Conservation (phyloP, 2,113 vertebrate species). For the Urocynchramus pylzowi region DNA sequence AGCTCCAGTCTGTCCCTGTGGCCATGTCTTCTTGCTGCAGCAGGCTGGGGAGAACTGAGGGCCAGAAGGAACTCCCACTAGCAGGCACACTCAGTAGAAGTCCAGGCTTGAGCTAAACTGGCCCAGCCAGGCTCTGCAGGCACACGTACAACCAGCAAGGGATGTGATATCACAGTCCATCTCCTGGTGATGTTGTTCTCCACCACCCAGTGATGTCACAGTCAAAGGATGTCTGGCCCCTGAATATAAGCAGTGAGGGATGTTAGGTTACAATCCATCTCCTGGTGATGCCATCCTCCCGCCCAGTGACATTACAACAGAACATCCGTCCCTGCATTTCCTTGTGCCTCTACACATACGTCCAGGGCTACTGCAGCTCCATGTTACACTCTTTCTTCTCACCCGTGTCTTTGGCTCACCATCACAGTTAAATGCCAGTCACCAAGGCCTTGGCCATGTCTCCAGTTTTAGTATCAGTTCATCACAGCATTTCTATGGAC, state of each 20-base stretch:
- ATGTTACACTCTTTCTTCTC: not conserved
- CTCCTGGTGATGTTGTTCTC: not conserved
- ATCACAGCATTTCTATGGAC: not conserved
- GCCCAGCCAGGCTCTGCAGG: not conserved
- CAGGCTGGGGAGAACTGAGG: not conserved
- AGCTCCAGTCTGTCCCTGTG: not conserved
- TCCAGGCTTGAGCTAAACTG: not conserved
- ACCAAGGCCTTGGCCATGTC: not conserved
- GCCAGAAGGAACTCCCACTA: not conserved
- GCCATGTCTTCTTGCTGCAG: not conserved
- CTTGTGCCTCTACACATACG: accelerated
- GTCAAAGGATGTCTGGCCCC: not conserved
- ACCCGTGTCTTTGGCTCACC: not conserved
- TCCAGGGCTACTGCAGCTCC: not conserved
- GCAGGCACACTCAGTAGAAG: not conserved
- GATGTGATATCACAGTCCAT: not conserved
- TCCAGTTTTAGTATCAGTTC: not conserved
- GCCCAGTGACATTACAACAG: not conserved
- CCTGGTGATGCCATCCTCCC: not conserved
- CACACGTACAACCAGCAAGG: not conserved
- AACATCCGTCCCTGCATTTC: not conserved
- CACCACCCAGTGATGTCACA: not conserved
- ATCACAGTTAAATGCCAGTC: not conserved
- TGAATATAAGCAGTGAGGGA: not conserved
- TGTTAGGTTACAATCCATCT: not conserved